Evolutionary conservation across 2,797 vertebrate species (phyloP).

Genomic region (Squalus acanthias): DNA sequence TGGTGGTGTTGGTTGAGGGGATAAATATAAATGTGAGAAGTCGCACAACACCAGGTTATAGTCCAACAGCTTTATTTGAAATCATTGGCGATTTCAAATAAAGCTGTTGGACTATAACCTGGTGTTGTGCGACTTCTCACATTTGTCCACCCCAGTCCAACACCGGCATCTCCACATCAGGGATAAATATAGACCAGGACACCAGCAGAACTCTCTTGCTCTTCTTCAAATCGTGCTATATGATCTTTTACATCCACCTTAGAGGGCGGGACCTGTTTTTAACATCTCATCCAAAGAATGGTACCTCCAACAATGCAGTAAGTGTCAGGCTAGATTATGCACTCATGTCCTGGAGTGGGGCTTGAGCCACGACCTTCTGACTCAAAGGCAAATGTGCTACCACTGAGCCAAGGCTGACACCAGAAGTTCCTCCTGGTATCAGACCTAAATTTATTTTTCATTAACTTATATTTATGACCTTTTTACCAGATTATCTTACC

Average conservation of each 20-base stretch:
- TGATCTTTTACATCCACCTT: neutral
- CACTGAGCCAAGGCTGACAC: neutral
- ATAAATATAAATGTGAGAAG: neutral
- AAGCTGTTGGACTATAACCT: too few species aligned
- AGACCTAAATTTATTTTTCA: neutral
- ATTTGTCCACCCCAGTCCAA: too few species aligned
- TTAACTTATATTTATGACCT: neutral
- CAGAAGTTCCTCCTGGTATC: neutral
- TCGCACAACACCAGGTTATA: too few species aligned
- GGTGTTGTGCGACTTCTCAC: too few species aligned
- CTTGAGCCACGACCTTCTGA: neutral
- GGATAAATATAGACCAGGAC: neutral
- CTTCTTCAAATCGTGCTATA: neutral
- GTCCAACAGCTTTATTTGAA: too few species aligned
- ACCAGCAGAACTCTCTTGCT: neutral
- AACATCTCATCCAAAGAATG: neutral
- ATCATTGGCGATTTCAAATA: too few species aligned
- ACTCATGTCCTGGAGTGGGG: too few species aligned
- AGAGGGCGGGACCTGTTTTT: neutral
- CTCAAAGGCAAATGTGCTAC: neutral
- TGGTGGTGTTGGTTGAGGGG: neutral
- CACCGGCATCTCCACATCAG: too few species aligned
- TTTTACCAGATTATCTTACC: neutral
- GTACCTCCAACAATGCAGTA: neutral
- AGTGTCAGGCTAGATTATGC: neutral